Evolutionary conservation across 2,797 vertebrate species (phyloP), one percentile per base, ranked within the genome.

Genomic region (Echiichthys vipera): DNA sequence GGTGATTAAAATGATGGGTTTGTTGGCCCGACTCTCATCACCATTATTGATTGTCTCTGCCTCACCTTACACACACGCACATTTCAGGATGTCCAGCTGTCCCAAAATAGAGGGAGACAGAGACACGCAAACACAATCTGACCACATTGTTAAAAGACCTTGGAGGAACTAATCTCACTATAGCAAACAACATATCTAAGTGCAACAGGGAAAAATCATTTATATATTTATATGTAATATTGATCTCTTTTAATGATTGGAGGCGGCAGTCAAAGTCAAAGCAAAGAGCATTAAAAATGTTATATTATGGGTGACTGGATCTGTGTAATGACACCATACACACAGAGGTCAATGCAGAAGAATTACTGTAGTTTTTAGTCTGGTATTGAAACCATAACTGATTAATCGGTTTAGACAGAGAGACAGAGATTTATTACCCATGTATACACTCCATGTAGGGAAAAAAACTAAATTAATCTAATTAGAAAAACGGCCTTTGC

Each of bases 1-100:
- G 56, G 66, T 86, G 84, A 91, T 91, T 85, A 87, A 51, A 71
- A 81, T 84, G 83, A 91, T 91, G 90, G 85, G 89, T 87, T 86
- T 85, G 67, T 74, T 89, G 82, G 87, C 85, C 71, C 43, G 40
- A 57, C 70, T 84, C 63, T 77, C 89, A 78, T 88, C 84, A 56
- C 63, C 72, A 46, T 63, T 82, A 92, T 92, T 91, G 89, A 89
- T 91, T 81, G 71, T 67, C 87, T 68, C 27, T 58, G 18, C 59
- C 54, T 80, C 63, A 59, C 67, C 71, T 74, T 70, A 64, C 46
- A 64, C 25, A 72, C 25, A 64, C 25, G 70, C 25, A 73, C 62
- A 65, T 74, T 77, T 74, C 74, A 55, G 46, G 27, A 54, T 36
- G 27, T 27, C 30, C 12, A n/a, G 70, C 74, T 70, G 40, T 77